These are phyloP conservation scores for Anoplolepis gracilipes DNA, from an alignment of 1,140 invertebrate genomes.

Conservation along the genomic window DNA sequence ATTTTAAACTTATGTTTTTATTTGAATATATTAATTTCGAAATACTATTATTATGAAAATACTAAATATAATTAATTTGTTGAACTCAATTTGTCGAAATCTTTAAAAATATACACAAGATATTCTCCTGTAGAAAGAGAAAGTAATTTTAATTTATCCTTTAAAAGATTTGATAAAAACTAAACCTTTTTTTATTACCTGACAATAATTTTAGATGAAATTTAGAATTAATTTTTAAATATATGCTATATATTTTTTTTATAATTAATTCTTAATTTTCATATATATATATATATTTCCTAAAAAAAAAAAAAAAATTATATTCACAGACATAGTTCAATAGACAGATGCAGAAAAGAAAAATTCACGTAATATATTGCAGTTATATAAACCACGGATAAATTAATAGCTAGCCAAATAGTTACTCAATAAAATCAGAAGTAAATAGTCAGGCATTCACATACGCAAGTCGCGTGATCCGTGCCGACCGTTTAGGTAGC, in stretches of 20 bases:
- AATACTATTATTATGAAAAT: neutral
- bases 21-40: neutral
- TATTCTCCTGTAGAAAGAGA: neutral
- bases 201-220: too few species aligned
- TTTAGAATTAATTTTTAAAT: too few species aligned
- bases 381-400: too few species aligned
- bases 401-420: neutral
- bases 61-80: neutral
- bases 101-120: neutral
- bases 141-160: neutral
- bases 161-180: slow-evolving; percentile 4
- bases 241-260: too few species aligned
- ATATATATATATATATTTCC: too few species aligned
- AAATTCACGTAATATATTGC: too few species aligned
- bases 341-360: too few species aligned
- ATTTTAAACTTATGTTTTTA: neutral
- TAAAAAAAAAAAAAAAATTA: too few species aligned
- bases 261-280: too few species aligned
- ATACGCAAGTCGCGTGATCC: slow-evolving; percentile 40
- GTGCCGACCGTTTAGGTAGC: slow-evolving; percentile 25
- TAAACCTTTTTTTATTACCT: too few species aligned
- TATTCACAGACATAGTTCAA: too few species aligned
- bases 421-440: neutral
- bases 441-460: slow-evolving; percentile 5
- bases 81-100: neutral